Conservation (phyloP, 2,888 invertebrate genomes). For the Protodeltote pygarga region DNA sequence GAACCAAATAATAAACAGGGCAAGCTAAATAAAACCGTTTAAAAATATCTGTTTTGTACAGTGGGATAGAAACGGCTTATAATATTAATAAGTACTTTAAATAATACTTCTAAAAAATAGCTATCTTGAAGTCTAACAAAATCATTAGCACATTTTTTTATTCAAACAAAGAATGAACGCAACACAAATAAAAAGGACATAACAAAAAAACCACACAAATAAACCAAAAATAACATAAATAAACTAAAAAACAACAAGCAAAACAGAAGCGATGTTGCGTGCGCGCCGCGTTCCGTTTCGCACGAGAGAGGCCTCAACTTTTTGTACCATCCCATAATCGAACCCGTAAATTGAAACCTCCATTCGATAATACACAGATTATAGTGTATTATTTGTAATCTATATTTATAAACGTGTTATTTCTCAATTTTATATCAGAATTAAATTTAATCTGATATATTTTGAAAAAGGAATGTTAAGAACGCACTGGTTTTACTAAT, state of each 20-base stretch:
- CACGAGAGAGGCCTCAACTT: conserved; percentile 68
- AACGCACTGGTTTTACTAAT: too few species aligned
- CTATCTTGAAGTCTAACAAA: too few species aligned
- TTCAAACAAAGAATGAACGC: conserved; percentile 7
- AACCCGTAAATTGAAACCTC: conserved; percentile 74
- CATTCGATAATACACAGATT: conserved; percentile 60
- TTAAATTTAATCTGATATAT: conserved; percentile 2
- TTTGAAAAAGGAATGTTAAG: conserved; percentile 1
- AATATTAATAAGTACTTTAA: too few species aligned
- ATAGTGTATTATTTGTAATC: conserved; percentile 52
- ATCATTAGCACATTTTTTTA: conserved; percentile 4
- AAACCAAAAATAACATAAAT: conserved; percentile 37
- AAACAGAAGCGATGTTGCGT: conserved; percentile 69
- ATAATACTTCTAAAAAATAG: too few species aligned
- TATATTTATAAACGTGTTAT: conserved; percentile 43
- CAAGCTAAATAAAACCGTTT: too few species aligned
- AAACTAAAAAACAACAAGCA: conserved; percentile 48
- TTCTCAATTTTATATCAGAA: conserved; percentile 23
- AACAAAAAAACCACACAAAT: conserved; percentile 26
- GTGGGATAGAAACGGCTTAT: too few species aligned
- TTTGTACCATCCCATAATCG: conserved; percentile 69
- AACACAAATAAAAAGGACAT: conserved; percentile 2
- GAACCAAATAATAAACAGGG: too few species aligned
- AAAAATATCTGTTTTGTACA: too few species aligned
- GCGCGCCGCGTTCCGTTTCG: conserved; percentile 72